Base-by-base conservation (phyloP, 2,797 vertebrate genomes). In the Halcyon smyrnensis region DNA sequence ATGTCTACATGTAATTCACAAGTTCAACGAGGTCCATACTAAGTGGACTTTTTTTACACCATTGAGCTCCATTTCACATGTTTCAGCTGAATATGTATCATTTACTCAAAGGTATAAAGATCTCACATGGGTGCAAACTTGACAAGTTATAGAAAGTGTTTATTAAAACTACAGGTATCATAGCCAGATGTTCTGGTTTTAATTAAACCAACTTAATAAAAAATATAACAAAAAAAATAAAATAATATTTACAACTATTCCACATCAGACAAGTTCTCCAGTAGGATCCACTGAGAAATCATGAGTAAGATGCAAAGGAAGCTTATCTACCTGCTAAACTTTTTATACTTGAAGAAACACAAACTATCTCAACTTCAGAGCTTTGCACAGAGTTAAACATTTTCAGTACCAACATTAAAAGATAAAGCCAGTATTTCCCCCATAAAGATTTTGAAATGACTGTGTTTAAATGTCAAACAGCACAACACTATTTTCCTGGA, bases 401-500 rank as follows among this genome's bases (percentile, higher is more conserved):
- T 90, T 89, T 54, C 46, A 65, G 46, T 51, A 64, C 7, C 46
- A 53, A 51, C 25, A 23, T 62, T 63, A 84, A 94, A 76, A 12
- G 25, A 65, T 2, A 23, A 84, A 88, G 8, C n/a, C 53, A 83
- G 34, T 70, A 7, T 78, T 87, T 82, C 45, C 62, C 59, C 51
- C 81, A 20, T 74, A 24, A 75, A 93, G 65, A 46, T 70, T 80
- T 71, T 54, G 43, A 83, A 95, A 62, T 75, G 19, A n/a, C 32
- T n/a, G 39, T 45, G 37, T 83, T 78, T 89, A 81, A 77, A 48
- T 27, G 24, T 68, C 63, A 77, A 87, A 51, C 17, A 88, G 34
- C 53, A 76, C 79, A 28, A 69, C 28, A 67, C 53, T 30, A 37
- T 78, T 90, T 67, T 86, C 77, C 82, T 5, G 43, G 28, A 69